Evolutionary conservation across 1,140 invertebrate species (phyloP).

Genomic region (Trachymyrmex cornetzi): DNA sequence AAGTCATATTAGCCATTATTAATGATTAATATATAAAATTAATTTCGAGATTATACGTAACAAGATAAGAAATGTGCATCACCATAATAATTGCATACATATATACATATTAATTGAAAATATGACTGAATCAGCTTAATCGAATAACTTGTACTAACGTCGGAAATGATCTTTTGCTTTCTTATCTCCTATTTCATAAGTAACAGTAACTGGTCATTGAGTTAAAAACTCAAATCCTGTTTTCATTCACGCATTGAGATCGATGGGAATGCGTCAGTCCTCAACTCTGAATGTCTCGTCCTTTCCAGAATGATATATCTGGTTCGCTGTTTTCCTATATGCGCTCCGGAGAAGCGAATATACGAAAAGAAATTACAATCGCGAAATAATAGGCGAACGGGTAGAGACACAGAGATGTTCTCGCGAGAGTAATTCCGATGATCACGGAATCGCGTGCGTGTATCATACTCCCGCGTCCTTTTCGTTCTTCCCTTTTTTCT

Average conservation of each 20-base stretch:
- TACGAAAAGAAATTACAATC: not conserved
- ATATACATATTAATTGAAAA: slow-evolving; percentile 16
- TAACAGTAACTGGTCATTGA: slow-evolving; percentile 44
- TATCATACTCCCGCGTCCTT: not conserved
- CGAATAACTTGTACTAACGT: slow-evolving; percentile 31
- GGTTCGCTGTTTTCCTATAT: slow-evolving; percentile 27
- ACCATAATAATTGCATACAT: slow-evolving; percentile 10
- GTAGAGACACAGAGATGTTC: slow-evolving; percentile 54
- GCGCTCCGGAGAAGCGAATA: slow-evolving; percentile 15
- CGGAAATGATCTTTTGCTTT: slow-evolving; percentile 18
- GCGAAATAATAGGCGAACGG: slow-evolving; percentile 41
- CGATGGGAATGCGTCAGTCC: slow-evolving; percentile 25
- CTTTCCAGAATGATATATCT: not conserved
- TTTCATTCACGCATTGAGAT: slow-evolving; percentile 7
- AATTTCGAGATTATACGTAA: slow-evolving; percentile 69
- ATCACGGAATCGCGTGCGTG: not conserved
- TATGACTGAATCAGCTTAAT: not conserved
- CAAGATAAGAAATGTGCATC: slow-evolving; percentile 58
- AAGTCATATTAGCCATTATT: slow-evolving; percentile 37
- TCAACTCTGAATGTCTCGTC: not conserved
- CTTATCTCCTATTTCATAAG: slow-evolving; percentile 28
- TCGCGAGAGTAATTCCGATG: slow-evolving; percentile 29
- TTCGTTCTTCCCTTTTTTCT: not conserved
- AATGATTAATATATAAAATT: slow-evolving; percentile 37
- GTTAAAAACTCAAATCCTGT: slow-evolving; percentile 21